Percentiles rank a stretch among this genome's conserved stretches.
phyloP scores from a whole-genome alignment of 2,113 vertebrate genomes.

The Spheniscus mendiculus region DNA sequence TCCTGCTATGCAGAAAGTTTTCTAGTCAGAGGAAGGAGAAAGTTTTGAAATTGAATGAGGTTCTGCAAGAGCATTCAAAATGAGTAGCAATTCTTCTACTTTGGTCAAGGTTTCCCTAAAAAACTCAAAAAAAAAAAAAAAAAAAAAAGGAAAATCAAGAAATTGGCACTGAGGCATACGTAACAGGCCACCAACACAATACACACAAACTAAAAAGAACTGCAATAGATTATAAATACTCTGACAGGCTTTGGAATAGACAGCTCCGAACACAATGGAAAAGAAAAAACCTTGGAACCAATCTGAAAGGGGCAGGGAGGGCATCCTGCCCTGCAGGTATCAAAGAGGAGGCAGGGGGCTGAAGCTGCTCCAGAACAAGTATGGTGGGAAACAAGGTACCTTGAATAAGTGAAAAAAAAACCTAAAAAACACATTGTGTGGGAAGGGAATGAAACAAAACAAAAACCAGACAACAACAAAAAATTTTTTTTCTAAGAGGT shows the following conservation, averaged over 20 bases:
- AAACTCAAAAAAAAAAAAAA: background rate
- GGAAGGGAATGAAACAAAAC: background rate
- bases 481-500: background rate
- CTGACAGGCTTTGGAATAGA: background rate
- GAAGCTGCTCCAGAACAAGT: background rate
- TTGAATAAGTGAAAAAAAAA: rapidly evolving
- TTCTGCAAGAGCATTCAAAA: background rate
- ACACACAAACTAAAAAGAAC: background rate
- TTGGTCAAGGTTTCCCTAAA: background rate
- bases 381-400: background rate
- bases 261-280: background rate
- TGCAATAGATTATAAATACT: background rate
- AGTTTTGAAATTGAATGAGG: background rate
- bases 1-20: background rate
- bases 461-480: too few species aligned
- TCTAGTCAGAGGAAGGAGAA: background rate
- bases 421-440: background rate
- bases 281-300: background rate
- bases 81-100: background rate
- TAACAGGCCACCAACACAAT: background rate
- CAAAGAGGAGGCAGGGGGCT: background rate
- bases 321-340: background rate
- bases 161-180: rapidly evolving
- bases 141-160: background rate
- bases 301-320: background rate